Evolutionary conservation across 2,113 vertebrate genomes (phyloP).

Genomic region (Alectura lathami): DNA sequence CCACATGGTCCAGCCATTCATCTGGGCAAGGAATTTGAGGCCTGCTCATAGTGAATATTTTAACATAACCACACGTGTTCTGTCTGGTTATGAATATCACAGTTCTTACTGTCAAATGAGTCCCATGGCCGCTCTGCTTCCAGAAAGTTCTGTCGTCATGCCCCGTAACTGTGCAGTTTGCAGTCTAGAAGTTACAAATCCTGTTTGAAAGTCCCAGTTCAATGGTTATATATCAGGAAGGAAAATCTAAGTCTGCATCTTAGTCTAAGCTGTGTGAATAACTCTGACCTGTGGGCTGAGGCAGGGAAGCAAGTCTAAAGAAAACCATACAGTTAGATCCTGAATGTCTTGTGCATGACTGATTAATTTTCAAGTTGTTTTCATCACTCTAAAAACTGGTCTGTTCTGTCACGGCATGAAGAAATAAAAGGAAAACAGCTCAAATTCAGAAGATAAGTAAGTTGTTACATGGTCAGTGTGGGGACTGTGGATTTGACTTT

Average conservation of each 20-base stretch:
- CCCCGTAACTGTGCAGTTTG: neutral
- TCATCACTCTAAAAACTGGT: conserved; percentile 7
- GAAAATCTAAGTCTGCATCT: neutral
- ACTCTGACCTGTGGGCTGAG: rapidly evolving
- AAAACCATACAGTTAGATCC: neutral
- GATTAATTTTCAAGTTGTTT: conserved; percentile 19
- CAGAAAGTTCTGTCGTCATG: neutral
- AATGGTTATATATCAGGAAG: neutral
- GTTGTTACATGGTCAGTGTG: rapidly evolving
- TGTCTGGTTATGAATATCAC: neutral
- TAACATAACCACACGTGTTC: neutral
- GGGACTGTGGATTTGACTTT: conserved; percentile 12
- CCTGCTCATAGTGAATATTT: neutral
- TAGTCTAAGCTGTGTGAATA: neutral
- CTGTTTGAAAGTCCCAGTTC: neutral
- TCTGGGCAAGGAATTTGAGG: neutral
- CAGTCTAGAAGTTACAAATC: neutral
- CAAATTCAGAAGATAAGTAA: conserved; percentile 8
- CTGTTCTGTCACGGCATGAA: neutral
- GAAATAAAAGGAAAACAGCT: neutral
- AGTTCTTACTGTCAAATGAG: neutral
- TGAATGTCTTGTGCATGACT: neutral
- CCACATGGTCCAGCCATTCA: neutral
- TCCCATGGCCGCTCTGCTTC: neutral
- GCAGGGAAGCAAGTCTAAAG: neutral